These are phyloP conservation scores for Mythimna loreyi DNA, from an alignment of 2,888 invertebrate genomes.

Conservation along the genomic window DNA sequence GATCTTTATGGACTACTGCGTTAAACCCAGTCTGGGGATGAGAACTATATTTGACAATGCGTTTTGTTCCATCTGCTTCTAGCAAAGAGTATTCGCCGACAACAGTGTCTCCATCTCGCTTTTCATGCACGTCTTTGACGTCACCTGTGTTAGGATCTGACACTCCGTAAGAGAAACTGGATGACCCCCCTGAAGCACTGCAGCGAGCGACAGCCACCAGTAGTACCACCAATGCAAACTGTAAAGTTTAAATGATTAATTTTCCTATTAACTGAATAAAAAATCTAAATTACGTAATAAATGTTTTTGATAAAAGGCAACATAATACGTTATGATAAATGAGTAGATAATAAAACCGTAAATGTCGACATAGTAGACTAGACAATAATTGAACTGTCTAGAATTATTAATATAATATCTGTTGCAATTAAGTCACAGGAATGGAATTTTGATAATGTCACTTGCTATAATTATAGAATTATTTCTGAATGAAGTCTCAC, in stretches of 20 bases:
- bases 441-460: neutral
- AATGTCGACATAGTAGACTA: neutral
- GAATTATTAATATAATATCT: neutral
- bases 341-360: neutral
- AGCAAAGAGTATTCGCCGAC: conserved; percentile 85
- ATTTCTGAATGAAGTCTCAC: neutral
- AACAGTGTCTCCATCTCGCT: conserved; percentile 91
- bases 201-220: conserved; percentile 72
- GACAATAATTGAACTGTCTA: conserved; percentile 19
- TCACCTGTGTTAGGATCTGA: conserved; percentile 82
- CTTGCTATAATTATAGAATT: neutral
- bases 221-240: conserved; percentile 78
- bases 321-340: neutral
- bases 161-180: conserved; percentile 81
- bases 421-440: neutral
- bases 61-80: conserved; percentile 90
- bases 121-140: conserved; percentile 88
- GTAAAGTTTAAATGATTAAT: conserved; percentile 57
- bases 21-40: conserved; percentile 80
- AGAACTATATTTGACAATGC: conserved; percentile 90
- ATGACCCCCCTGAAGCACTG: conserved; percentile 73
- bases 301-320: neutral
- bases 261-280: neutral
- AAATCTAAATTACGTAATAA: neutral
- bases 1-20: conserved; percentile 79